These are phyloP conservation scores for Carcharodon carcharias DNA, from an alignment of 2,797 vertebrate species.

Conservation along the genomic window DNA sequence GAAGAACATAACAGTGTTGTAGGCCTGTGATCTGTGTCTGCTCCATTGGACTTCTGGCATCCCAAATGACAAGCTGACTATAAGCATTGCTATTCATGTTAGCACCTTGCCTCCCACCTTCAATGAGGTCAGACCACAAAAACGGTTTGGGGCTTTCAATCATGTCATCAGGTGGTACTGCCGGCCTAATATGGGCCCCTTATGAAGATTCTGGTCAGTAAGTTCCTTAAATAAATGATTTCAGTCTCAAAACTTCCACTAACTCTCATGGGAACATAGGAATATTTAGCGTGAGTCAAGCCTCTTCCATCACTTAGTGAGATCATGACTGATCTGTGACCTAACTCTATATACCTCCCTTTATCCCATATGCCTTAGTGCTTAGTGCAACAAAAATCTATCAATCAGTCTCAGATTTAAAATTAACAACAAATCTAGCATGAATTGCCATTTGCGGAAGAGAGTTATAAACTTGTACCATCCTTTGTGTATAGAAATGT, in stretches of 20 bases:
- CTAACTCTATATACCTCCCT: background rate
- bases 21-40: too few relatives aligned
- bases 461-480: background rate
- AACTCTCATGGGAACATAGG: background rate
- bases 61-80: too few relatives aligned
- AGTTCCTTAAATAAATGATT: background rate
- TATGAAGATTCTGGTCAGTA: background rate
- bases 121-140: background rate
- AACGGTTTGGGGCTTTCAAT: background rate
- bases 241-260: background rate
- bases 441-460: background rate
- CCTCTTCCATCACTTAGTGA: background rate
- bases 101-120: background rate
- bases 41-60: too few relatives aligned
- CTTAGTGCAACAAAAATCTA: background rate
- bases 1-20: too few relatives aligned
- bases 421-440: background rate
- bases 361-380: background rate
- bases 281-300: background rate
- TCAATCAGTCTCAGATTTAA: background rate
- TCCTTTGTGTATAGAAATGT: background rate
- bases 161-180: background rate
- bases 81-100: too few relatives aligned
- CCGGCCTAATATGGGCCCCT: background rate
- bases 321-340: background rate